These are phyloP conservation scores for Osedax fenrisi DNA, from an alignment of 2,888 invertebrate species.

Conservation along the genomic window DNA sequence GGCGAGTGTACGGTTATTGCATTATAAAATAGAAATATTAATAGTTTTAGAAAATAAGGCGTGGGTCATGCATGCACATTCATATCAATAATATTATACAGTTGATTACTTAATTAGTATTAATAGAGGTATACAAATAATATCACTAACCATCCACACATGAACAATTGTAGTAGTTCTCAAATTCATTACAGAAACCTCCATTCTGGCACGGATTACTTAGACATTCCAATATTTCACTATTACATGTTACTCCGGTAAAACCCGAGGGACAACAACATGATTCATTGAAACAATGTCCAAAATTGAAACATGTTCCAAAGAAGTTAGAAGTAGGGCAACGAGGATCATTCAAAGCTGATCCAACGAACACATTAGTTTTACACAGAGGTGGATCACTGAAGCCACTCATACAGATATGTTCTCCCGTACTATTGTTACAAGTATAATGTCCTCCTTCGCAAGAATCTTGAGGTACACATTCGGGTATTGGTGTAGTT, in stretches of 20 bases:
- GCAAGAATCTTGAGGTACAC: not conserved
- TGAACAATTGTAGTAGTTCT: not conserved
- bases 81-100: no score
- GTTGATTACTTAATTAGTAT: no score
- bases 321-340: not conserved
- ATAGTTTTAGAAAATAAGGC: no score
- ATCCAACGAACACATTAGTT: not conserved
- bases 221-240: not conserved
- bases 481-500: not conserved
- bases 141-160: slow-evolving; percentile 6
- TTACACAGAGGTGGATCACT: not conserved
- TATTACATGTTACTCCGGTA: not conserved
- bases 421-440: not conserved
- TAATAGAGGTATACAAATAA: not conserved
- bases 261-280: slow-evolving; percentile 6
- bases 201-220: not conserved
- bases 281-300: not conserved
- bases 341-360: not conserved
- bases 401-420: not conserved
- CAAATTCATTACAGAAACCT: not conserved
- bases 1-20: no score
- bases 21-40: no score
- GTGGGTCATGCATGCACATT: no score
- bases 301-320: not conserved
- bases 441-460: slow-evolving; percentile 12